phyloP scores from a whole-genome alignment of 37 sponge, comb jelly and placozoan species.

The Amphimedon queenslandica region DNA sequence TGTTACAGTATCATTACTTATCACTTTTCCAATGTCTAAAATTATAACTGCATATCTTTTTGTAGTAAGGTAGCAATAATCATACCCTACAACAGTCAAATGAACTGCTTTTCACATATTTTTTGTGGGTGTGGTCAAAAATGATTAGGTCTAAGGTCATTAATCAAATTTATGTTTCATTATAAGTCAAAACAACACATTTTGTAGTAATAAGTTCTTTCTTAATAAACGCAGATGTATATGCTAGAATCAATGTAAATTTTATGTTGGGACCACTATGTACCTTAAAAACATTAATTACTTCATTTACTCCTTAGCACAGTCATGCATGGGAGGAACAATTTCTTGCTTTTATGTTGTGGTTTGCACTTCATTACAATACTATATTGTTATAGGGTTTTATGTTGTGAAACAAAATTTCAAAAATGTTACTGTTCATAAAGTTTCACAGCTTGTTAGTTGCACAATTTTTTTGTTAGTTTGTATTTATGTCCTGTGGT shows the following conservation, averaged over 20 bases:
- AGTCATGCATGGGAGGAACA: background rate
- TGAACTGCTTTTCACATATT: background rate
- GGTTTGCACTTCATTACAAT: background rate
- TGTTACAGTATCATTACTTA: background rate
- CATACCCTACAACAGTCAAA: background rate
- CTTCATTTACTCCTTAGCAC: background rate
- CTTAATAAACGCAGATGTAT: background rate
- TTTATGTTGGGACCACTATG: background rate
- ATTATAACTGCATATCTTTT: background rate
- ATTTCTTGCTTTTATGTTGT: no score
- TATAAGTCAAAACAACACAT: background rate
- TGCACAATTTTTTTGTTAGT: background rate
- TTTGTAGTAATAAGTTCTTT: background rate
- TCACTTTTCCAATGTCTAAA: background rate
- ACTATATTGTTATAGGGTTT: background rate
- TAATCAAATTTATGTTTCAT: background rate
- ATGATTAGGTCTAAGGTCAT: background rate
- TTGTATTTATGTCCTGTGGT: slow-evolving; percentile 9
- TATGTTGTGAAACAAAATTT: no score
- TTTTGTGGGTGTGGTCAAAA: background rate
- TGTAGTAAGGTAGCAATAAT: background rate
- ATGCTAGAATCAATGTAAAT: background rate
- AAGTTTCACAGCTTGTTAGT: background rate
- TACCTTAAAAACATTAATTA: background rate
- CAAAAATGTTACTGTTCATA: no score